Percentiles rank a stretch among this genome's conserved stretches.
Conservation (phyloP, 2,888 invertebrate genomes). For the Stomorhina lunata region DNA sequence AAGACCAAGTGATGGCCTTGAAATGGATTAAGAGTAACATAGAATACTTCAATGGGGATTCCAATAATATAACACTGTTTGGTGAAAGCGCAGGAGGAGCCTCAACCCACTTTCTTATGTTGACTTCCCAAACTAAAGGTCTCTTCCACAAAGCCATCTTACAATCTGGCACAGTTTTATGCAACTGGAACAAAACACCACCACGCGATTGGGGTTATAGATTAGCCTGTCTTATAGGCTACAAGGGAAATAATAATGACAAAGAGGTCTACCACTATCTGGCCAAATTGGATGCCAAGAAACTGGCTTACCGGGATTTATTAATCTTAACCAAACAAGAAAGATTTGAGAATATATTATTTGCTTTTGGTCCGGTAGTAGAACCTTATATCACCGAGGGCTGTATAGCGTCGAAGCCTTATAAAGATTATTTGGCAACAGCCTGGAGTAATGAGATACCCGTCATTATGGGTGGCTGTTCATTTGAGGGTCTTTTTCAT, state of each 20-base stretch:
- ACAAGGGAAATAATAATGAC: slow-evolving; percentile 77
- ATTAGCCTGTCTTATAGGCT: slow-evolving; percentile 76
- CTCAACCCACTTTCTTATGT: slow-evolving; percentile 79
- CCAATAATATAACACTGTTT: slow-evolving; percentile 81
- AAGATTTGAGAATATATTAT: slow-evolving; percentile 69
- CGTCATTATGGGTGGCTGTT: slow-evolving; percentile 76
- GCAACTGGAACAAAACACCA: slow-evolving; percentile 74
- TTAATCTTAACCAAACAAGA: slow-evolving; percentile 73
- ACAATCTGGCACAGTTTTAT: slow-evolving; percentile 76
- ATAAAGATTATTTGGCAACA: slow-evolving; percentile 71
- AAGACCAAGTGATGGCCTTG: slow-evolving; percentile 81
- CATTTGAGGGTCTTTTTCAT: slow-evolving; percentile 76
- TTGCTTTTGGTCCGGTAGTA: slow-evolving; percentile 74
- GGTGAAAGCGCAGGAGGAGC: slow-evolving; percentile 81
- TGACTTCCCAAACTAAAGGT: slow-evolving; percentile 80
- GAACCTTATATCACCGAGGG: slow-evolving; percentile 75
- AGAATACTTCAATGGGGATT: slow-evolving; percentile 80
- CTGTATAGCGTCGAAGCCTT: slow-evolving; percentile 73
- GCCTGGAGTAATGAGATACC: slow-evolving; percentile 78
- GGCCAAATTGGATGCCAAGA: slow-evolving; percentile 63
- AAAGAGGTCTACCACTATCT: slow-evolving; percentile 70
- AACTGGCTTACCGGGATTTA: slow-evolving; percentile 69
- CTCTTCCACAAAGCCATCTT: slow-evolving; percentile 78
- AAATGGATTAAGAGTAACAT: slow-evolving; percentile 81
- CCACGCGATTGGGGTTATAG: slow-evolving; percentile 72